Evolutionary conservation across 2,888 invertebrate species (phyloP).

Genomic region (Chelonus formosanus): DNA sequence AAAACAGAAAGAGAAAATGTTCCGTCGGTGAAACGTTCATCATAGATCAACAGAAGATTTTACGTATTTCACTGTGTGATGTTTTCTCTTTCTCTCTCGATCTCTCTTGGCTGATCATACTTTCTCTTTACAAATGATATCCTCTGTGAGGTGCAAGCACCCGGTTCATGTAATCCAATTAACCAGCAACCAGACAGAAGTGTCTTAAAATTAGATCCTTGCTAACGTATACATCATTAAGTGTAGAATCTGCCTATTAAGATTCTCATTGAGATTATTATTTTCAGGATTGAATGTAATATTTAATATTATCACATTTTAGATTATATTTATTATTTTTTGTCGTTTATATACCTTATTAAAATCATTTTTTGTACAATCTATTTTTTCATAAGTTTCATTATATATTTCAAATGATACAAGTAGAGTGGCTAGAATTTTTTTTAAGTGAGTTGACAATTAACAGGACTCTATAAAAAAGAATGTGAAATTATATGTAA

Average conservation of each 20-base stretch:
- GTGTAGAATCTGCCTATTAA: constrained; percentile 3
- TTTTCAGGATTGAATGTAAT: background rate
- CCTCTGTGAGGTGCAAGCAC: constrained; percentile 23
- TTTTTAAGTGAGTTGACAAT: too few species aligned
- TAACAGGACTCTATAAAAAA: too few species aligned
- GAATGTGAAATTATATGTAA: too few species aligned
- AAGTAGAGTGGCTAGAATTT: too few species aligned
- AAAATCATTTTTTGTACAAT: too few species aligned
- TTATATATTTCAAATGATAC: too few species aligned
- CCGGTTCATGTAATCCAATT: constrained; percentile 32
- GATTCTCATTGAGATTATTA: constrained; percentile 12
- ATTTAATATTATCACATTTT: too few species aligned
- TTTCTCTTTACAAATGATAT: too few species aligned
- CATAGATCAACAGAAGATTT: constrained; percentile 1
- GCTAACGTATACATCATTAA: constrained; percentile 35
- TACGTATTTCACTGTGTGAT: background rate
- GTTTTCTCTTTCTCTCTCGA: background rate
- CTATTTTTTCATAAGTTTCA: too few species aligned
- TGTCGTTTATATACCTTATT: too few species aligned
- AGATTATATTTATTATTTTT: too few species aligned
- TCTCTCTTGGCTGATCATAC: too few species aligned
- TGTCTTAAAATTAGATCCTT: constrained; percentile 24
- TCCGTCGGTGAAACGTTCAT: constrained; percentile 7
- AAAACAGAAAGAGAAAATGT: constrained; percentile 9
- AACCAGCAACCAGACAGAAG: constrained; percentile 32